A percentile compares a stretch with the other conserved stretches of the same genome.
Conservation (phyloP, 2,888 invertebrate species). For the Cheilosia impressa region DNA sequence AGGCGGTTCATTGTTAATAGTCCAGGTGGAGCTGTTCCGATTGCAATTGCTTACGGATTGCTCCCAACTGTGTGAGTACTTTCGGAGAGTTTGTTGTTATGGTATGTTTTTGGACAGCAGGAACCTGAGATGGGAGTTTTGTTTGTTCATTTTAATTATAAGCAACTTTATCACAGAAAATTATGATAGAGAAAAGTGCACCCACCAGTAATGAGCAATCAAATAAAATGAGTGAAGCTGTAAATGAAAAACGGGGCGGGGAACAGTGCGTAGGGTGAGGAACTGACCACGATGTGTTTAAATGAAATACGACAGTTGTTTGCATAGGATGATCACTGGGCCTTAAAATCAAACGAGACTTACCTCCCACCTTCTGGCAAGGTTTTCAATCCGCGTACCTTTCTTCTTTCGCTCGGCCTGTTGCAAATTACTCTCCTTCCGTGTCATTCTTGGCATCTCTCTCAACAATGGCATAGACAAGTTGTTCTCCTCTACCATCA, state of each 20-base stretch:
- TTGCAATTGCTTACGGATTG: constrained; percentile 88
- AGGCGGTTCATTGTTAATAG: constrained; percentile 30
- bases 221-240: no score
- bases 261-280: no score
- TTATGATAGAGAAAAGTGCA: not conserved
- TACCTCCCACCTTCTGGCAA: constrained; percentile 85
- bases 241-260: no score
- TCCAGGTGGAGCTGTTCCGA: constrained; percentile 87
- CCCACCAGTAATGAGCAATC: not conserved
- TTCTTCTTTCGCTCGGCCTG: constrained; percentile 61
- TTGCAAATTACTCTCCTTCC: constrained; percentile 76
- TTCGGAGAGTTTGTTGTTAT: constrained; percentile 81
- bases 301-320: not conserved
- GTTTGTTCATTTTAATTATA: not conserved
- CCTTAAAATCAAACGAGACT: constrained; percentile 36
- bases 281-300: no score
- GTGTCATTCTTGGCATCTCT: constrained; percentile 84
- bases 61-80: constrained; percentile 88
- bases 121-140: constrained; percentile 84
- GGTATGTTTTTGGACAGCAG: constrained; percentile 85
- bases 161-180: not conserved
- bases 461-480: constrained; percentile 87
- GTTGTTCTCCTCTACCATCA: constrained; percentile 81
- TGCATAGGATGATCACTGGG: no score
- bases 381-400: constrained; percentile 78